These are phyloP conservation scores for Tauraco erythrolophus DNA, from an alignment of 2,113 vertebrate species.

Conservation along the genomic window DNA sequence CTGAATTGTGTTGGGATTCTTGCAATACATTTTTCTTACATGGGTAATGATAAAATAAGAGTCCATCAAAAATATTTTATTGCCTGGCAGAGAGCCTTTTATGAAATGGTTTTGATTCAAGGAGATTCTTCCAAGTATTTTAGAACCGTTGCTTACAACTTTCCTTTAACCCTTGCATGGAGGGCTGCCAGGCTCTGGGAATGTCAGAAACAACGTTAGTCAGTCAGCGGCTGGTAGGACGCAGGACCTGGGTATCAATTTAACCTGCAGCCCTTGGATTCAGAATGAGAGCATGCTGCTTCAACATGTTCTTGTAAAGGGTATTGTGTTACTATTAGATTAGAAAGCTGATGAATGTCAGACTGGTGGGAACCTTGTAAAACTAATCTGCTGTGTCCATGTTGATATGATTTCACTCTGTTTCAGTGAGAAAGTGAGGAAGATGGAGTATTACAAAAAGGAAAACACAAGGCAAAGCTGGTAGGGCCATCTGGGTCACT, in stretches of 20 bases:
- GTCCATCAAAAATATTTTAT: slow-evolving; percentile 52
- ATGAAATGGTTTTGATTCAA: slow-evolving; percentile 61
- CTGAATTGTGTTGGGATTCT: slow-evolving; percentile 67
- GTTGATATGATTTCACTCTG: slow-evolving; percentile 34
- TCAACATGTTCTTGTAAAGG: background rate
- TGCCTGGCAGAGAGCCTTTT: slow-evolving; percentile 60
- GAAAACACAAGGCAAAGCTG: background rate
- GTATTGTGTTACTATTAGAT: slow-evolving; percentile 48
- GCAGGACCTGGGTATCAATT: slow-evolving; percentile 8
- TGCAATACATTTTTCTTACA: slow-evolving; percentile 71
- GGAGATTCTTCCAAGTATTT: slow-evolving; percentile 62
- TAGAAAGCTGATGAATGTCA: slow-evolving; percentile 54
- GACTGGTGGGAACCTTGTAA: slow-evolving; percentile 59
- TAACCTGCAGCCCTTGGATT: slow-evolving; percentile 20
- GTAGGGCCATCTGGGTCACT: background rate
- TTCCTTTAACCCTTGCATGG: slow-evolving; percentile 60
- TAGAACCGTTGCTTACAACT: slow-evolving; percentile 35
- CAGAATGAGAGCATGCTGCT: background rate
- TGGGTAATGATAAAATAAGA: slow-evolving; percentile 72
- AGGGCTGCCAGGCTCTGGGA: slow-evolving; percentile 36
- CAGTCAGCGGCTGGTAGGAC: background rate
- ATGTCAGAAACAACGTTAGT: background rate
- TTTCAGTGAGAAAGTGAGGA: background rate
- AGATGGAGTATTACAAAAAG: background rate
- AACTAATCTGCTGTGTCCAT: slow-evolving; percentile 60